Percentiles rank a stretch among this genome's conserved stretches.
phyloP scores from a whole-genome alignment of 1,140 invertebrate species.

The Drosophila lowei region DNA sequence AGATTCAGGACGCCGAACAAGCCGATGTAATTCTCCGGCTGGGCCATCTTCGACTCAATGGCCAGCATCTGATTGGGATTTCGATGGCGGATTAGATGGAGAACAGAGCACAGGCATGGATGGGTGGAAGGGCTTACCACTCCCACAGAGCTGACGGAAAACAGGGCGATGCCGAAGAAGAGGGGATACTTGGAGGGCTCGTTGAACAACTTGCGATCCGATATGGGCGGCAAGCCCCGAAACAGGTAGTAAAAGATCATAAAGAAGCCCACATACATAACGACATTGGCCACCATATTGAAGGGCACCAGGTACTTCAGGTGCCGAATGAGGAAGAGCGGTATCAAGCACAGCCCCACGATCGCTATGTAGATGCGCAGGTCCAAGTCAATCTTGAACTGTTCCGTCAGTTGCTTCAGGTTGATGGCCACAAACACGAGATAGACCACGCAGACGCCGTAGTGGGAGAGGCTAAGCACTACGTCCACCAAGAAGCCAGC shows the following conservation, averaged over 20 bases:
- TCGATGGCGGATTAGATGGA: not conserved
- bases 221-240: conserved; percentile 17
- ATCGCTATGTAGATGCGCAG: conserved; percentile 15
- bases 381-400: not conserved
- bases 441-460: conserved; percentile 47
- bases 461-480: conserved; percentile 27
- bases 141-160: conserved; percentile 46
- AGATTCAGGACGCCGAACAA: conserved; percentile 29
- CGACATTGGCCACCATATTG: conserved; percentile 25
- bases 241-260: conserved; percentile 45
- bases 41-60: conserved; percentile 42
- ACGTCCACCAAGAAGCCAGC: conserved; percentile 26
- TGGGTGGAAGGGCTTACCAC: conserved; percentile 33
- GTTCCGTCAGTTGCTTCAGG: conserved; percentile 25
- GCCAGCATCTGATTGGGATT: conserved; percentile 40
- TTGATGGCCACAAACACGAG: conserved; percentile 39
- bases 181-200: conserved; percentile 3
- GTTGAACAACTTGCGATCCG: conserved; percentile 14
- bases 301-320: conserved; percentile 53
- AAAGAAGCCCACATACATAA: conserved; percentile 22
- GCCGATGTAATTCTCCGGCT: conserved; percentile 36
- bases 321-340: conserved; percentile 30
- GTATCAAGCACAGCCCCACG: conserved; percentile 13
- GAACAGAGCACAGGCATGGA: no score
- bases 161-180: conserved; percentile 42